Evolutionary conservation across 1,140 invertebrate genomes (phyloP).

Genomic region (Pteromalus puparum): DNA sequence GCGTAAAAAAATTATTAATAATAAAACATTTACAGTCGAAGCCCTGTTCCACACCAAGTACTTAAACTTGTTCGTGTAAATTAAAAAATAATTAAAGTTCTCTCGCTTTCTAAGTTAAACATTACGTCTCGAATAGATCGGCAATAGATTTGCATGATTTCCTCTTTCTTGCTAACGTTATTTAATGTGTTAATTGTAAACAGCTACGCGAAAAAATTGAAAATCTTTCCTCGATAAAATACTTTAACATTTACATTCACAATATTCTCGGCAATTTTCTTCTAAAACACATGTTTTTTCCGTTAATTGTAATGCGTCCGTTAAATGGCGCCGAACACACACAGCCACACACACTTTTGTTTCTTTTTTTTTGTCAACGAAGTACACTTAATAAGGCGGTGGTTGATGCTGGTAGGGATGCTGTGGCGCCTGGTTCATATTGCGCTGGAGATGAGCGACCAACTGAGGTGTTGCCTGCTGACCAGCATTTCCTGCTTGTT

Average conservation of each 20-base stretch:
- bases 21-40: constrained; percentile 53
- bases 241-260: constrained; percentile 48
- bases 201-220: constrained; percentile 34
- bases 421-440: constrained; percentile 73
- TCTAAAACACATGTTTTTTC: constrained; percentile 26
- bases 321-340: constrained; percentile 35
- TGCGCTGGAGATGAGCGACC: constrained; percentile 79
- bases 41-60: constrained; percentile 47
- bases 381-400: constrained; percentile 72
- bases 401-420: constrained; percentile 76
- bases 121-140: constrained; percentile 42
- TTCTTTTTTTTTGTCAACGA: constrained; percentile 33
- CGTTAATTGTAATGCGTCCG: constrained; percentile 25
- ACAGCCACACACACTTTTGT: constrained; percentile 40
- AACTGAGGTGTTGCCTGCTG: constrained; percentile 79
- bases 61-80: constrained; percentile 44
- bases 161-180: constrained; percentile 32
- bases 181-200: constrained; percentile 36
- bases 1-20: constrained; percentile 43
- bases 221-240: constrained; percentile 45
- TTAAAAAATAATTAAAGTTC: constrained; percentile 48
- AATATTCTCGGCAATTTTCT: constrained; percentile 9
- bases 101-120: constrained; percentile 14
- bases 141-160: constrained; percentile 42
- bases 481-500: constrained; percentile 75